These are phyloP conservation scores for Siderastrea siderea DNA, from an alignment of 92 coral and sea anemone species.

Conservation along the genomic window DNA sequence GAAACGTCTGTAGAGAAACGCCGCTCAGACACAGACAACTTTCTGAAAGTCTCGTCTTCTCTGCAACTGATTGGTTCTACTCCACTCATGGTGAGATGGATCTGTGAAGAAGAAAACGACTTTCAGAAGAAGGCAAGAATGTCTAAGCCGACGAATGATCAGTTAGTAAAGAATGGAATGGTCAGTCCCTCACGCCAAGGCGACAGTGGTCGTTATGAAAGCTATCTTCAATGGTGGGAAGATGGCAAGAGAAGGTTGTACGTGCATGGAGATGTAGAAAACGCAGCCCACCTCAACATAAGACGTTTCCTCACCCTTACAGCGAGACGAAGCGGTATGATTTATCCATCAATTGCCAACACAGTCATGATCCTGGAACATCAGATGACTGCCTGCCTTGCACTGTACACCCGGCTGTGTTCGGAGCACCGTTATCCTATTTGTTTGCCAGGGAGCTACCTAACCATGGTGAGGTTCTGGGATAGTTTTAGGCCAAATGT, in stretches of 20 bases:
- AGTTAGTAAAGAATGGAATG: slow-evolving; percentile 68
- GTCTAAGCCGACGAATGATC: not conserved
- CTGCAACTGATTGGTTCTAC: slow-evolving; percentile 66
- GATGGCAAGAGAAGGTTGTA: slow-evolving; percentile 65
- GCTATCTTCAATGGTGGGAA: slow-evolving; percentile 84
- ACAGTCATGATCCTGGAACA: slow-evolving; percentile 81
- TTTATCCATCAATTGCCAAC: slow-evolving; percentile 77
- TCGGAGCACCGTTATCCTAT: slow-evolving; percentile 6
- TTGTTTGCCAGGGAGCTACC: slow-evolving; percentile 81
- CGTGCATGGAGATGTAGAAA: slow-evolving; percentile 61
- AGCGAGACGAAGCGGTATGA: slow-evolving; percentile 62
- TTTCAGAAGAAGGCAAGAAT: slow-evolving; percentile 38
- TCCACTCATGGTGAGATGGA: slow-evolving; percentile 43
- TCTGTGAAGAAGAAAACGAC: slow-evolving; percentile 70
- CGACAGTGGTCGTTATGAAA: slow-evolving; percentile 47
- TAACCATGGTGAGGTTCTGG: slow-evolving; percentile 71
- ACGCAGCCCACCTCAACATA: slow-evolving; percentile 64
- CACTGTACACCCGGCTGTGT: slow-evolving; percentile 62
- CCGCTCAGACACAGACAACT: slow-evolving; percentile 66
- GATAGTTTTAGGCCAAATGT: slow-evolving; percentile 51
- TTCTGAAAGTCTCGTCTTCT: slow-evolving; percentile 73
- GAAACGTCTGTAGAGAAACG: slow-evolving; percentile 29
- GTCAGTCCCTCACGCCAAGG: not conserved
- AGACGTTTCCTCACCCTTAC: slow-evolving; percentile 78
- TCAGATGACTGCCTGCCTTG: slow-evolving; percentile 78